Evolutionary conservation across 2,113 vertebrate genomes (phyloP).

Genomic region (Lates calcarifer): DNA sequence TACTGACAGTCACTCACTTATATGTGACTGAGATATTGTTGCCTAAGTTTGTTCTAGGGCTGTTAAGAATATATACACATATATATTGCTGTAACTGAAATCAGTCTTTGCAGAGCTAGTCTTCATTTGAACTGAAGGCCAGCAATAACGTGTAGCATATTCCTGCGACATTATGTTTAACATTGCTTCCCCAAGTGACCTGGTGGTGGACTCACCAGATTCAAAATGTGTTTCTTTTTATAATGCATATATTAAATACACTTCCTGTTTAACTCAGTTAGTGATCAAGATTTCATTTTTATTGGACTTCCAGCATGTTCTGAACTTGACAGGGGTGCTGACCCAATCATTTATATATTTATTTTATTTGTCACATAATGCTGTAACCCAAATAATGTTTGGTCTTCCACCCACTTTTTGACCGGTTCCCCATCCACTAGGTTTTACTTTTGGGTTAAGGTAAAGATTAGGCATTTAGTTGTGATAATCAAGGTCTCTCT

Average conservation of each 20-base stretch:
- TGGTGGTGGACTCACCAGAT: not conserved
- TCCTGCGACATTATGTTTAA: not conserved
- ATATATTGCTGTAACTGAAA: no score
- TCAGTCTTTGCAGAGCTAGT: not conserved
- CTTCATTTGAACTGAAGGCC: no score
- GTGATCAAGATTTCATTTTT: not conserved
- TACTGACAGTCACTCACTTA: slow-evolving; percentile 29
- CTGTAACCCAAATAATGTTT: not conserved
- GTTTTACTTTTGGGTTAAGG: no score
- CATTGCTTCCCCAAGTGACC: not conserved
- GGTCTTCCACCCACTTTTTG: not conserved
- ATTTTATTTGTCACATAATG: not conserved
- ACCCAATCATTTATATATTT: not conserved
- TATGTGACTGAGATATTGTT: not conserved
- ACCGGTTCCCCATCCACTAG: not conserved
- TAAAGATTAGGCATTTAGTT: no score
- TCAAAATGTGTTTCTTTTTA: not conserved
- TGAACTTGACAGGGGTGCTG: not conserved
- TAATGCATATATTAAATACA: not conserved
- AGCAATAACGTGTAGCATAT: no score
- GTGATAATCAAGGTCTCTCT: no score
- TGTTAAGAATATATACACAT: no score
- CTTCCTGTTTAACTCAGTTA: not conserved
- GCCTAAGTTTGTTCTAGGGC: not conserved
- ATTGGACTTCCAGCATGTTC: not conserved